Conservation (phyloP, 1,140 invertebrate species). For the Eufriesea mexicana region DNA sequence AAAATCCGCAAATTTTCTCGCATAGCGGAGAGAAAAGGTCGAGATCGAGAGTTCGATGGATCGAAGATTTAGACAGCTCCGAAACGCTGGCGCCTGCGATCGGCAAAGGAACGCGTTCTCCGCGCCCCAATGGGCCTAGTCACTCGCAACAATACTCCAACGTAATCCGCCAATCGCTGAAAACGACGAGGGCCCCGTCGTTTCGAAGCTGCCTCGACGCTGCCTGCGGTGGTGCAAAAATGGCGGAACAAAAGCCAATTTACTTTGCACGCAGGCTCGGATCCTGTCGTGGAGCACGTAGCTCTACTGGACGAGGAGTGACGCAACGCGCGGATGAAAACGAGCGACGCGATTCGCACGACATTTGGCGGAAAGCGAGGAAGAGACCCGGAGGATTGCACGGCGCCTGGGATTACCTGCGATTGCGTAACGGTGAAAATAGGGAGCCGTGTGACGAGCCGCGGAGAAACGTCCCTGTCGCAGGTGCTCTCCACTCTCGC, state of each 20-base stretch:
- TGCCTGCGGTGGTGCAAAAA: neutral
- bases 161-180: neutral
- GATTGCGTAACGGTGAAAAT: slow-evolving; percentile 67
- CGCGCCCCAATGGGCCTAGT: neutral
- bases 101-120: neutral
- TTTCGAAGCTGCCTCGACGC: too few relatives aligned
- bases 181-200: neutral
- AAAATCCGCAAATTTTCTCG: too few relatives aligned
- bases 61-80: too few relatives aligned
- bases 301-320: neutral
- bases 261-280: slow-evolving; percentile 3
- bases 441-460: slow-evolving; percentile 58
- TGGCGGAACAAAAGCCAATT: slow-evolving; percentile 22
- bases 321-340: slow-evolving; percentile 53
- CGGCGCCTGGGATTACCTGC: slow-evolving; percentile 8
- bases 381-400: slow-evolving; percentile 51
- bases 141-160: neutral
- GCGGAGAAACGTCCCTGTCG: slow-evolving; percentile 13
- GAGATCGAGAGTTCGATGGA: too few relatives aligned
- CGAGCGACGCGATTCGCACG: slow-evolving; percentile 61
- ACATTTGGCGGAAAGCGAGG: slow-evolving; percentile 62
- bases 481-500: slow-evolving; percentile 47
- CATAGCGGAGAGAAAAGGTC: too few relatives aligned
- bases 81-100: too few relatives aligned
- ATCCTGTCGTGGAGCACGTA: neutral